A percentile compares a stretch with the other conserved stretches of the same genome.
phyloP scores from a whole-genome alignment of 2,797 vertebrate genomes.

The Coendou prehensilis region DNA sequence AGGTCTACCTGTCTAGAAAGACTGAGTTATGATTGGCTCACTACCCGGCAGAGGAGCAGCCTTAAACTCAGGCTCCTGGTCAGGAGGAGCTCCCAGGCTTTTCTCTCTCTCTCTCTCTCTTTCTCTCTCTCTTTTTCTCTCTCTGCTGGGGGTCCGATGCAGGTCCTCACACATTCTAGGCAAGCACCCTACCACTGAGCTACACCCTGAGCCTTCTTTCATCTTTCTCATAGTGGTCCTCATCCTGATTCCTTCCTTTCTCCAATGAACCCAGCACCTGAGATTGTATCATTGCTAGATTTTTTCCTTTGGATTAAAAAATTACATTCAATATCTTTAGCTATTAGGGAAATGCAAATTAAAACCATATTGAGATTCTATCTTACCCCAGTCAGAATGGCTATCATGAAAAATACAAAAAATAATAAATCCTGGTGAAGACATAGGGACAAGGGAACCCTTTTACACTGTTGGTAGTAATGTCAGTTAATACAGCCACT shows the following conservation, averaged over 20 bases:
- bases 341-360: not conserved
- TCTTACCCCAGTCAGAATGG: not conserved
- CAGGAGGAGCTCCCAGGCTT: not conserved
- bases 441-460: not conserved
- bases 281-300: not conserved
- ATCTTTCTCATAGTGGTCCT: not conserved
- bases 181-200: not conserved
- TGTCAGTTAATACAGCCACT: not conserved
- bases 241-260: not conserved
- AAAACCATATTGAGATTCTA: not conserved
- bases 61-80: not conserved
- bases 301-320: conserved; percentile 44
- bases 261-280: not conserved
- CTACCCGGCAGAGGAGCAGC: not conserved
- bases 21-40: not conserved
- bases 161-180: not conserved
- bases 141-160: too few species aligned
- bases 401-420: not conserved
- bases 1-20: not conserved
- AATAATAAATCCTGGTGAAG: not conserved
- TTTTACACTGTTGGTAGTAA: not conserved
- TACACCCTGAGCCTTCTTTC: not conserved
- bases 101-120: not conserved
- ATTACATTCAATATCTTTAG: not conserved
- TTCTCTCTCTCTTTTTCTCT: too few species aligned